phyloP scores from a whole-genome alignment of 2,888 invertebrate genomes.

The Drosophila ustulata region DNA sequence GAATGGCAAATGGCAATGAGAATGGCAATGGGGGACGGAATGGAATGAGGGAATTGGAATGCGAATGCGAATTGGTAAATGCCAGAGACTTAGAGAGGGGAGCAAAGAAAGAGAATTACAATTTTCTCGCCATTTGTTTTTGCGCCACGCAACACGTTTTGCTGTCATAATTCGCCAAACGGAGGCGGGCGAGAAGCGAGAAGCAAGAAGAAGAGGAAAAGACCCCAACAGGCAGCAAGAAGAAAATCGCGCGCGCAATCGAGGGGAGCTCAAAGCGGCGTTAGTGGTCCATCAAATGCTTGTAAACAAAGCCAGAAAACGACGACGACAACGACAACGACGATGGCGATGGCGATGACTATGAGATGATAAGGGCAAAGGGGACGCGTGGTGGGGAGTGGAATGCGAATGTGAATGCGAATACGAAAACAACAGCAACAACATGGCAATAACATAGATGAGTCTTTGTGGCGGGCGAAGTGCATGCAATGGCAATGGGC shows the following conservation, averaged over 20 bases:
- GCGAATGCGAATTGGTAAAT: slow-evolving; percentile 14
- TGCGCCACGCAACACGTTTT: slow-evolving; percentile 63
- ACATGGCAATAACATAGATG: slow-evolving; percentile 50
- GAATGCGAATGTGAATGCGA: slow-evolving; percentile 11
- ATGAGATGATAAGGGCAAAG: slow-evolving; percentile 19
- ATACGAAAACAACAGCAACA: slow-evolving; percentile 33
- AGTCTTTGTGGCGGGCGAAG: slow-evolving; percentile 71
- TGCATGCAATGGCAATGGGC: slow-evolving; percentile 75
- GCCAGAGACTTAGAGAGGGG: slow-evolving; percentile 29
- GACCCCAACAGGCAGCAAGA: slow-evolving; percentile 31
- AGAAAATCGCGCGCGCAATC: slow-evolving; percentile 15
- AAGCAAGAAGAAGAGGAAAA: slow-evolving; percentile 6
- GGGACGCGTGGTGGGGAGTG: neutral
- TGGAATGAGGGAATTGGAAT: neutral
- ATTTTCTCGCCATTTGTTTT: slow-evolving; percentile 78
- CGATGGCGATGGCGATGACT: slow-evolving; percentile 22
- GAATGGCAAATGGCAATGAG: slow-evolving; percentile 56
- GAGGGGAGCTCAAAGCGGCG: slow-evolving; percentile 61
- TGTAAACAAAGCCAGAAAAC: slow-evolving; percentile 78
- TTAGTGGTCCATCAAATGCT: slow-evolving; percentile 81
- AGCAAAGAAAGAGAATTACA: slow-evolving; percentile 65
- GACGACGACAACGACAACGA: slow-evolving; percentile 54
- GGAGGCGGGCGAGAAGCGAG: slow-evolving; percentile 6
- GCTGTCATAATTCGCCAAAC: slow-evolving; percentile 64
- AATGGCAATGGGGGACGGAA: slow-evolving; percentile 32